Evolutionary conservation across 2,888 invertebrate species (phyloP).

Genomic region (Stenchaetothrips biformis): DNA sequence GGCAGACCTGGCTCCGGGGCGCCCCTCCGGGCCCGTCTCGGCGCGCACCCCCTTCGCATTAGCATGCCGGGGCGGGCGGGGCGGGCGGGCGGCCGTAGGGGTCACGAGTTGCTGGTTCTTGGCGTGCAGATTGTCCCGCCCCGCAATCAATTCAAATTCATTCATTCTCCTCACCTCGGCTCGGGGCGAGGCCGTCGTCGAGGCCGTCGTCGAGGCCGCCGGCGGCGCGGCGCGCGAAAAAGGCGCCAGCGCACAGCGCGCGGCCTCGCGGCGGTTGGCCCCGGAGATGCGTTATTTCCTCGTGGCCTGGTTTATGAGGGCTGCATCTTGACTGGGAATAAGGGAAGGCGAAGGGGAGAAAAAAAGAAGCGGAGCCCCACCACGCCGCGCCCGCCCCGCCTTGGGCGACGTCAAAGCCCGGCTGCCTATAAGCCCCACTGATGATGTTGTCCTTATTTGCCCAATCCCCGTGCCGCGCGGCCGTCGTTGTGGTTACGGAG

Average conservation of each 20-base stretch:
- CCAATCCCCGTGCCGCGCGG: too few relatives aligned
- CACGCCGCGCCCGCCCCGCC: not conserved
- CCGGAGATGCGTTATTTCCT: not conserved
- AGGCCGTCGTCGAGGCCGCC: not conserved
- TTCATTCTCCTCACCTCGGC: not conserved
- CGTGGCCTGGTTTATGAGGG: too few relatives aligned
- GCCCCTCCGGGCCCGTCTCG: too few relatives aligned
- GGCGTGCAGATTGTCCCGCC: not conserved
- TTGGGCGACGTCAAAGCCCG: not conserved
- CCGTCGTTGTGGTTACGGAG: too few relatives aligned
- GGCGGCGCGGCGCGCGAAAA: not conserved
- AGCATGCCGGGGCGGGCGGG: not conserved
- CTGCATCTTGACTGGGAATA: too few relatives aligned
- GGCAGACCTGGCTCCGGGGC: not conserved
- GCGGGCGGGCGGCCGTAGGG: not conserved
- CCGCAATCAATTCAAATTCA: constrained; percentile 22
- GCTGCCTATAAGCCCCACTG: not conserved
- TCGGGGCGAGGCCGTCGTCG: not conserved
- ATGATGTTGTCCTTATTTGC: too few relatives aligned
- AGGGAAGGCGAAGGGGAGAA: too few relatives aligned
- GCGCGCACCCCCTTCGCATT: too few relatives aligned
- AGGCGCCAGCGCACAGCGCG: not conserved
- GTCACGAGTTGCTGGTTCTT: too few relatives aligned
- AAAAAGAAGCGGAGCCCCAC: not conserved
- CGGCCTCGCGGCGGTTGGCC: not conserved